Evolutionary conservation across 2,888 invertebrate genomes (phyloP).

Genomic region (Mycalesis mineus): DNA sequence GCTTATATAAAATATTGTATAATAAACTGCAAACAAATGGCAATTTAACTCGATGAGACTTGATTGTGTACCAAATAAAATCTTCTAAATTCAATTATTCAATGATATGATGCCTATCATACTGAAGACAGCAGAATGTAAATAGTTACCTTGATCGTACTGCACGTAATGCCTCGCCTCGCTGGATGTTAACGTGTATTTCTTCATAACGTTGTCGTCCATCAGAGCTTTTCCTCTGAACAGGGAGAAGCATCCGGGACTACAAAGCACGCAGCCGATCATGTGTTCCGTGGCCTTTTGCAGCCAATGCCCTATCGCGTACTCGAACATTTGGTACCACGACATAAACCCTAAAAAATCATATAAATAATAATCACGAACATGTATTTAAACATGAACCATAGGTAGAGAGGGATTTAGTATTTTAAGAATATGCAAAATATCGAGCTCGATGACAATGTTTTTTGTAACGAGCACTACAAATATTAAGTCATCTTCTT

Average conservation of each 20-base stretch:
- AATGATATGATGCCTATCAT: too few relatives aligned
- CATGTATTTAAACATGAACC: not conserved
- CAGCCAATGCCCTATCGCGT: slow-evolving; percentile 95
- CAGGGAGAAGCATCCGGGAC: slow-evolving; percentile 94
- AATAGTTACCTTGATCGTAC: slow-evolving; percentile 87
- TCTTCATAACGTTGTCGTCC: slow-evolving; percentile 93
- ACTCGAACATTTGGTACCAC: slow-evolving; percentile 93
- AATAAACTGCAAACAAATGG: too few relatives aligned
- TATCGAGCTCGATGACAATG: too few relatives aligned
- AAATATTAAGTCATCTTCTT: too few relatives aligned
- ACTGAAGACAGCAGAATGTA: not conserved
- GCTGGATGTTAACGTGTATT: slow-evolving; percentile 87
- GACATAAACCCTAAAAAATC: slow-evolving; percentile 83
- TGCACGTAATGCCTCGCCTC: slow-evolving; percentile 93
- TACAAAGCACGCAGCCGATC: slow-evolving; percentile 93
- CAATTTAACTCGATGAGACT: too few relatives aligned
- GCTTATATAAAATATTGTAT: too few relatives aligned
- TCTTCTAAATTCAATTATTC: too few relatives aligned
- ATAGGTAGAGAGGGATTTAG: not conserved
- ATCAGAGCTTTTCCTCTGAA: slow-evolving; percentile 92
- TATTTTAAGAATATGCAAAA: too few relatives aligned
- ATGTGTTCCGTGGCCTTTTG: slow-evolving; percentile 95
- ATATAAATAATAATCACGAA: too few relatives aligned
- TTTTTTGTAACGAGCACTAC: too few relatives aligned
- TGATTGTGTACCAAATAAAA: too few relatives aligned